These are phyloP conservation scores for Nematostella vectensis DNA, from an alignment of 92 coral and sea anemone genomes.

Conservation along the genomic window DNA sequence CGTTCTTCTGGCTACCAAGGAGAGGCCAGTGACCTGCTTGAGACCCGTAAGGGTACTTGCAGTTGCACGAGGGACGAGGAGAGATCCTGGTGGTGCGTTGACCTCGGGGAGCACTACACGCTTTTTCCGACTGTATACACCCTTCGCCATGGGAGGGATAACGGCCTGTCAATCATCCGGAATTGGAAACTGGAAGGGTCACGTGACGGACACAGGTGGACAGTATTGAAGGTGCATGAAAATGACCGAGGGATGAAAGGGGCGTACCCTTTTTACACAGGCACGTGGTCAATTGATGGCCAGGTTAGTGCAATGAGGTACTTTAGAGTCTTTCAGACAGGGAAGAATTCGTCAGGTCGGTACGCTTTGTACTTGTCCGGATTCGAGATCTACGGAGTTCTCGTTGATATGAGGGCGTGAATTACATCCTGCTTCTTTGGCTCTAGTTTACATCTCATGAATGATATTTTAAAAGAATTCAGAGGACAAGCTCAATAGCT, in stretches of 20 bases:
- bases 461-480: no score
- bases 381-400: constrained; percentile 59
- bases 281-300: constrained; percentile 68
- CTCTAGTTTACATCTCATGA: no score
- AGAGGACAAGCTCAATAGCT: no score
- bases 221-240: constrained; percentile 47
- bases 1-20: constrained; percentile 67
- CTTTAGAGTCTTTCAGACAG: constrained; percentile 66
- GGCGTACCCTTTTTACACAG: constrained; percentile 57
- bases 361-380: constrained; percentile 58
- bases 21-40: constrained; percentile 43
- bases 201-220: constrained; percentile 57
- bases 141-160: constrained; percentile 73
- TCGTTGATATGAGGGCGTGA: constrained; percentile 30
- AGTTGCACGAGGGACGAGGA: constrained; percentile 70
- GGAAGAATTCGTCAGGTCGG: constrained; percentile 72
- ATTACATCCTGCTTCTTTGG: no score
- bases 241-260: constrained; percentile 75
- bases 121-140: constrained; percentile 64
- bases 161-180: constrained; percentile 64
- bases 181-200: constrained; percentile 83
- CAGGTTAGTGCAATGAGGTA: constrained; percentile 57
- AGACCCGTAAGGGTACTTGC: constrained; percentile 51
- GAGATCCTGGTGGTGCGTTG: constrained; percentile 75
- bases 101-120: constrained; percentile 49